Percentiles rank a stretch among this genome's conserved stretches.
phyloP scores from a whole-genome alignment of 2,113 vertebrate species.

The Acinonyx jubatus region DNA sequence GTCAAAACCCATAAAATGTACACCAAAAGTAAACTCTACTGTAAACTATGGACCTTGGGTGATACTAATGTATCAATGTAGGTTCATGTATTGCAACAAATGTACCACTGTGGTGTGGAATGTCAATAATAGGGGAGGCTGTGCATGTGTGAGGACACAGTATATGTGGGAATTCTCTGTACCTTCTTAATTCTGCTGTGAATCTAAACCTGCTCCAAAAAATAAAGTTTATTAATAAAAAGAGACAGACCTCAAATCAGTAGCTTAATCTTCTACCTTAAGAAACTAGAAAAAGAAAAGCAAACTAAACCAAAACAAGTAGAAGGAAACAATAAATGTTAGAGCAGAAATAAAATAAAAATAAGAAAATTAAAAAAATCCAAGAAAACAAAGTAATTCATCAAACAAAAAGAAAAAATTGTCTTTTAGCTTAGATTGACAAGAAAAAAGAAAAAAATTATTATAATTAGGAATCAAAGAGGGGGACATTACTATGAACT shows the following conservation, averaged over 20 bases:
- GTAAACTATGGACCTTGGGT: not conserved
- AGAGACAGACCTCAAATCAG: not conserved
- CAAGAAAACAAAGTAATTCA: not conserved
- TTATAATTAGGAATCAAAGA: not conserved
- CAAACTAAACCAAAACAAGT: not conserved
- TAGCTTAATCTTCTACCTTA: not conserved
- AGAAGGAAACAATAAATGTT: not conserved
- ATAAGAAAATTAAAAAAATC: not conserved
- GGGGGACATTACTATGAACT: not conserved
- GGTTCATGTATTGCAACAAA: not conserved
- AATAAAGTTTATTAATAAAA: not conserved
- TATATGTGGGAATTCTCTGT: not conserved
- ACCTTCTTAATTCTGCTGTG: not conserved
- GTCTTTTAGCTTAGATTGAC: not conserved
- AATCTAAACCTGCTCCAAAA: not conserved
- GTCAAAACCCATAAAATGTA: not conserved
- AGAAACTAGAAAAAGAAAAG: constrained; percentile 17
- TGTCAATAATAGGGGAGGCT: not conserved
- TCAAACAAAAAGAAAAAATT: not conserved
- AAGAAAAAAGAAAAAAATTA: not conserved
- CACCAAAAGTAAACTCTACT: not conserved
- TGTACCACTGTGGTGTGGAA: not conserved
- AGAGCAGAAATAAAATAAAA: not conserved
- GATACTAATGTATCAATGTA: not conserved
- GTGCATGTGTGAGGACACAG: not conserved